phyloP scores from a whole-genome alignment of 2,113 vertebrate species.

The Tursiops truncatus region DNA sequence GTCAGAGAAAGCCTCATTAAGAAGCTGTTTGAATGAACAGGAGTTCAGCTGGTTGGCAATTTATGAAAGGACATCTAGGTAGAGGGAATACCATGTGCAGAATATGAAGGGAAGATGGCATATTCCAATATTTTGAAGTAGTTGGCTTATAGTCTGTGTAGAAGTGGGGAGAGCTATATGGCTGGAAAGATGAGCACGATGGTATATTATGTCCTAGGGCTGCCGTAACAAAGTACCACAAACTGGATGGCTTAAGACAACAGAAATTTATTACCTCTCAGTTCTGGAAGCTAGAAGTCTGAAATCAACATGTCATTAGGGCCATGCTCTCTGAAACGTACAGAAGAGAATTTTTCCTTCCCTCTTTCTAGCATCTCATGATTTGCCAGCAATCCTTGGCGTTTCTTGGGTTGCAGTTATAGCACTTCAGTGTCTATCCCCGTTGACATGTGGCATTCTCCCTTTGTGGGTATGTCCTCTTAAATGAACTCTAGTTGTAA shows the following conservation, averaged over 20 bases:
- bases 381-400: background rate
- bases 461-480: background rate
- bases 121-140: background rate
- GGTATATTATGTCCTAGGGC: background rate
- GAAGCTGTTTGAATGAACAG: background rate
- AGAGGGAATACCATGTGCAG: background rate
- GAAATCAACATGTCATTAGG: background rate
- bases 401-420: background rate
- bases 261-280: background rate
- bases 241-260: background rate
- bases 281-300: background rate
- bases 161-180: background rate
- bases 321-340: background rate
- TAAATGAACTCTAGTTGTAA: background rate
- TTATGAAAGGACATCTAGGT: background rate
- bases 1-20: conserved; percentile 11
- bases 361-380: background rate
- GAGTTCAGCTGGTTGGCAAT: background rate
- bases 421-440: background rate
- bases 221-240: background rate
- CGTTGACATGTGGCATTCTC: background rate
- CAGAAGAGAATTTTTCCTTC: background rate
- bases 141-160: background rate
- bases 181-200: background rate
- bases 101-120: background rate